Conservation (phyloP, 2,888 invertebrate species). For the Amblyjoppa fuscipennis region DNA sequence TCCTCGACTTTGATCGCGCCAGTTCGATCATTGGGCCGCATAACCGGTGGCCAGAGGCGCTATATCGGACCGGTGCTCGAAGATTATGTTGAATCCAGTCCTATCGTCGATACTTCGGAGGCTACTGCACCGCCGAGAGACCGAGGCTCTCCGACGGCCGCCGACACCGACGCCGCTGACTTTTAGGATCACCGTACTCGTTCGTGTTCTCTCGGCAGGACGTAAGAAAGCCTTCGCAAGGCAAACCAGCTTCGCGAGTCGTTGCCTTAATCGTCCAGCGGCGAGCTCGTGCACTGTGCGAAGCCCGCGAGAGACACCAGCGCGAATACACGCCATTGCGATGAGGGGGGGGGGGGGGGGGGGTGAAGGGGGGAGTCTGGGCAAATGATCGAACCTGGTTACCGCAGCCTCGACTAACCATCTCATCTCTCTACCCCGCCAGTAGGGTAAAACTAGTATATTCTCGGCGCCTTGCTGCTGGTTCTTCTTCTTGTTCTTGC, state of each 20-base stretch:
- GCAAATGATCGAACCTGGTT: conserved; percentile 72
- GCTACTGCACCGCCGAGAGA: conserved; percentile 51
- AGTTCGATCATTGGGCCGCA: conserved; percentile 65
- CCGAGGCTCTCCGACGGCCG: too few species aligned
- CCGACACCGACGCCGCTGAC: conserved; percentile 8
- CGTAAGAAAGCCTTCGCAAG: conserved; percentile 79
- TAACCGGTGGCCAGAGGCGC: conserved; percentile 45
- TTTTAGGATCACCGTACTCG: conserved; percentile 61
- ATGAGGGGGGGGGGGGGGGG: neutral
- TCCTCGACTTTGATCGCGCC: conserved; percentile 55
- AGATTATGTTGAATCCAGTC: neutral
- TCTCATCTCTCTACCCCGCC: neutral
- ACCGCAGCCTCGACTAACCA: conserved; percentile 50
- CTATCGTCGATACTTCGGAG: conserved; percentile 18
- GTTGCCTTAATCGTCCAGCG: conserved; percentile 65
- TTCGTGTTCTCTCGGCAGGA: conserved; percentile 43
- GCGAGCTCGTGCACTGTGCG: conserved; percentile 52
- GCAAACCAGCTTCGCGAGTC: conserved; percentile 75
- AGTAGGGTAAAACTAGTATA: conserved; percentile 41
- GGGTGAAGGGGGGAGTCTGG: conserved; percentile 68
- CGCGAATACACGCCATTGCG: conserved; percentile 9
- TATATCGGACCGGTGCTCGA: neutral
- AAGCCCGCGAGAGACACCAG: conserved; percentile 22
- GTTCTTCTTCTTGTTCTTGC: neutral
- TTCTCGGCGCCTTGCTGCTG: conserved; percentile 10